phyloP scores from a whole-genome alignment of 2,888 invertebrate genomes.

The Aleiodes alternator region DNA sequence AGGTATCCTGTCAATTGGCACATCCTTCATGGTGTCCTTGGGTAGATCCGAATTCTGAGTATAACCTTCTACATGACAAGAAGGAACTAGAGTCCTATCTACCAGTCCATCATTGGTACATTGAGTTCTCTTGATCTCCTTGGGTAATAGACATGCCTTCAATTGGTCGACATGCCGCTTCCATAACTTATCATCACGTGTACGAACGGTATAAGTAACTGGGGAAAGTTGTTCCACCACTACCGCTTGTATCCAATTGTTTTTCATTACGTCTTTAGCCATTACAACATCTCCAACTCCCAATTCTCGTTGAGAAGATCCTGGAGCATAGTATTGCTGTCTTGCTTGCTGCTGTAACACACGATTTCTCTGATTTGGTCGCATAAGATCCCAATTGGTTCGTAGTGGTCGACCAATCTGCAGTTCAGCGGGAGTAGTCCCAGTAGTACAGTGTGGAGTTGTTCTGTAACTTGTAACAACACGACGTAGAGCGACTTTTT shows the following conservation, averaged over 20 bases:
- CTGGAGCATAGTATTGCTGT: conserved; percentile 22
- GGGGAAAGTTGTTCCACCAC: not conserved
- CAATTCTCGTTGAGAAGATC: not conserved
- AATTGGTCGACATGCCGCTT: conserved; percentile 18
- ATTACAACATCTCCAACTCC: conserved; percentile 1
- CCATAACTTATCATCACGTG: not conserved
- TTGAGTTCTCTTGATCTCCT: not conserved
- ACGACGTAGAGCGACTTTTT: conserved; percentile 7
- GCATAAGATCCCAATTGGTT: conserved; percentile 5
- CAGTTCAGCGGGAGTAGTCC: conserved; percentile 44
- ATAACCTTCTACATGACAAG: not conserved
- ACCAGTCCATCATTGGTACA: not conserved
- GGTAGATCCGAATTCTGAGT: not conserved
- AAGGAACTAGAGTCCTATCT: conserved; percentile 9
- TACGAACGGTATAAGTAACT: conserved; percentile 18
- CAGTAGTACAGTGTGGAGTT: conserved; percentile 40
- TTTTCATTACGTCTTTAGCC: not conserved
- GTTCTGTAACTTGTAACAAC: conserved; percentile 19
- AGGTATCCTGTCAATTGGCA: too few relatives aligned
- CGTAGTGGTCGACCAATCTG: conserved; percentile 27
- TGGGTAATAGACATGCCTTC: not conserved
- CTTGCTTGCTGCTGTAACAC: conserved; percentile 9
- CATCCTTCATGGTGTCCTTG: conserved; percentile 1
- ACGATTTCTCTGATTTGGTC: conserved; percentile 13
- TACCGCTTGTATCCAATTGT: not conserved